A percentile compares a stretch with the other conserved stretches of the same genome.
phyloP scores from a whole-genome alignment of 2,113 vertebrate species.

The Chascanopsetta lugubris region DNA sequence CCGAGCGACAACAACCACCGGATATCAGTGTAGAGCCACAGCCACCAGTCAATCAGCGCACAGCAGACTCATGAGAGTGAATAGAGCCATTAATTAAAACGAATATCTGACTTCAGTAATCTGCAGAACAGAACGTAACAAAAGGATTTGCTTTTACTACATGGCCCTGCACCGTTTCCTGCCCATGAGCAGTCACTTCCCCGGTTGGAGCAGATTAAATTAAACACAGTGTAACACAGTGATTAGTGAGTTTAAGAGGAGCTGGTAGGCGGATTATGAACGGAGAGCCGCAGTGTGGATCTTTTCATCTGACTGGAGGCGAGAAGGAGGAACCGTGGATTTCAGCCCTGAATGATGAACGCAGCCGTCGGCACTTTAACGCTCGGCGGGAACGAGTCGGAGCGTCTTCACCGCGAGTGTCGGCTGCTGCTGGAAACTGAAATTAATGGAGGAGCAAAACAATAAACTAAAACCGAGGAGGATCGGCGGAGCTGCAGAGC shows the following conservation, averaged over 20 bases:
- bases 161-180: neutral
- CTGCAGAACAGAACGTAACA: neutral
- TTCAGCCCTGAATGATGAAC: neutral
- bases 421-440: neutral
- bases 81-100: neutral
- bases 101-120: neutral
- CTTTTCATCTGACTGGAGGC: neutral
- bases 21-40: too few species aligned
- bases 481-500: too few species aligned
- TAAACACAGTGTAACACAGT: neutral
- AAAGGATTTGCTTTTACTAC: neutral
- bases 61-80: too few species aligned
- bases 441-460: neutral
- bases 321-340: neutral
- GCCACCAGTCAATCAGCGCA: neutral
- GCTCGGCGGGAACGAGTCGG: neutral
- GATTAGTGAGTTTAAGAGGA: neutral
- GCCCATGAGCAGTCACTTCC: neutral
- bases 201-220: conserved; percentile 3
- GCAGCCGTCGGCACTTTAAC: neutral
- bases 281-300: neutral
- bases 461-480: neutral
- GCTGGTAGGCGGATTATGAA: neutral
- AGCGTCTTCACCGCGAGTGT: neutral
- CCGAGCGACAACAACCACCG: too few species aligned